Evolutionary conservation across 2,888 invertebrate species (phyloP).

Genomic region (Aelia acuminata): DNA sequence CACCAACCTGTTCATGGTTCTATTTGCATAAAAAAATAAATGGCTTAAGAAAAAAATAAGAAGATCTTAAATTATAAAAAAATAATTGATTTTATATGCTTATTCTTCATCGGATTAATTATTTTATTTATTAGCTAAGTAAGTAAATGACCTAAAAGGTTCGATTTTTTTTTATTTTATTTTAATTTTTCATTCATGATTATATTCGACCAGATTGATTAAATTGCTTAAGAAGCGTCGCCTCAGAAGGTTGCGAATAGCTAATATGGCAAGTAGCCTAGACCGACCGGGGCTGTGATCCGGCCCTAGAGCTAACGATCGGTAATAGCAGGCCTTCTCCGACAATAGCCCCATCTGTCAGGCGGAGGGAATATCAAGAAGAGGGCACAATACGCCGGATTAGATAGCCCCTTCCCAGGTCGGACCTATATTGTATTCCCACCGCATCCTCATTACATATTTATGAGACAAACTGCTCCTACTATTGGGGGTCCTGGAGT

Average conservation of each 20-base stretch:
- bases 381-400: not conserved
- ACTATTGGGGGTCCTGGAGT: not conserved
- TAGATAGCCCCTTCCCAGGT: not conserved
- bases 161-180: too few species aligned
- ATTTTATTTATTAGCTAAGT: too few species aligned
- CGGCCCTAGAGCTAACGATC: not conserved
- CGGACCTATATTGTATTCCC: not conserved
- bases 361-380: not conserved
- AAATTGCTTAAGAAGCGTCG: too few species aligned
- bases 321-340: not conserved
- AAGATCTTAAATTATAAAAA: too few species aligned
- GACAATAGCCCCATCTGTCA: not conserved
- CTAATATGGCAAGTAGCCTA: not conserved
- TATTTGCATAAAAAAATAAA: too few species aligned
- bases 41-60: too few species aligned
- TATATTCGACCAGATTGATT: too few species aligned
- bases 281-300: not conserved
- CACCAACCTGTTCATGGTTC: too few species aligned
- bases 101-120: too few species aligned
- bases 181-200: too few species aligned
- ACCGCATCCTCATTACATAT: not conserved
- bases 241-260: not conserved
- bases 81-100: too few species aligned
- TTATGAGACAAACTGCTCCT: not conserved
- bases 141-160: too few species aligned